A percentile compares a stretch with the other conserved stretches of the same genome.
Conservation (phyloP, 2,113 vertebrate genomes). For the Perccottus glenii region DNA sequence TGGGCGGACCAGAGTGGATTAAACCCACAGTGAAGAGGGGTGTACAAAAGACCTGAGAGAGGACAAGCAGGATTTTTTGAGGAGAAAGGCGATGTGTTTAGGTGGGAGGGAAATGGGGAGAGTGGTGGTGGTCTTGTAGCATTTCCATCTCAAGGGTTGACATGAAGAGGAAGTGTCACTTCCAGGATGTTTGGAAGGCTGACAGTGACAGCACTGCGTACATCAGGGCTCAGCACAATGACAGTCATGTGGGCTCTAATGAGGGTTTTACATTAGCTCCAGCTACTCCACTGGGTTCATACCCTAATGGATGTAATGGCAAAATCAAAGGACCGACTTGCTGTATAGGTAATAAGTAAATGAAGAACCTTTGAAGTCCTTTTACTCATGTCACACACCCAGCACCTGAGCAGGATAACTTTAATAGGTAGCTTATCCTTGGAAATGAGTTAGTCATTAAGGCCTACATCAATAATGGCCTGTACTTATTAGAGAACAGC, state of each 20-base stretch:
- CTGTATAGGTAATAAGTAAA: neutral
- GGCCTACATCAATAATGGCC: constrained; percentile 27
- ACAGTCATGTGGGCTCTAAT: constrained; percentile 5
- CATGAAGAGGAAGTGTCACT: constrained; percentile 64
- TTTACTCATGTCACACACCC: neutral
- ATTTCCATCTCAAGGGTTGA: constrained; percentile 33
- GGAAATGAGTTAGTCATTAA: constrained; percentile 35
- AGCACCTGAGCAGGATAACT: neutral
- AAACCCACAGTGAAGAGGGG: constrained; percentile 52
- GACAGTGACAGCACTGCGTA: constrained; percentile 25
- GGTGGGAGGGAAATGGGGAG: constrained; percentile 20
- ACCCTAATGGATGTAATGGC: neutral
- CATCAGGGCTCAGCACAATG: neutral
- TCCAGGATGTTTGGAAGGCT: constrained; percentile 45
- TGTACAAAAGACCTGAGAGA: constrained; percentile 60
- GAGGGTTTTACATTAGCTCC: neutral
- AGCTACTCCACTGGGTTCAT: neutral
- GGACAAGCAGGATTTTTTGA: constrained; percentile 44
- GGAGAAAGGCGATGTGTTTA: neutral
- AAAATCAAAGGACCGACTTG: neutral
- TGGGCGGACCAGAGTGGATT: constrained; percentile 66
- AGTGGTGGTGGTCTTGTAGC: constrained; percentile 36
- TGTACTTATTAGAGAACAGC: neutral
- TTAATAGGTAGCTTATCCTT: neutral
- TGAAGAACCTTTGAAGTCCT: neutral